A percentile compares a stretch with the other conserved stretches of the same genome.
Evolutionary conservation across 2,797 vertebrate species (phyloP).

Genomic region (Gymnoscopelus microlampas): DNA sequence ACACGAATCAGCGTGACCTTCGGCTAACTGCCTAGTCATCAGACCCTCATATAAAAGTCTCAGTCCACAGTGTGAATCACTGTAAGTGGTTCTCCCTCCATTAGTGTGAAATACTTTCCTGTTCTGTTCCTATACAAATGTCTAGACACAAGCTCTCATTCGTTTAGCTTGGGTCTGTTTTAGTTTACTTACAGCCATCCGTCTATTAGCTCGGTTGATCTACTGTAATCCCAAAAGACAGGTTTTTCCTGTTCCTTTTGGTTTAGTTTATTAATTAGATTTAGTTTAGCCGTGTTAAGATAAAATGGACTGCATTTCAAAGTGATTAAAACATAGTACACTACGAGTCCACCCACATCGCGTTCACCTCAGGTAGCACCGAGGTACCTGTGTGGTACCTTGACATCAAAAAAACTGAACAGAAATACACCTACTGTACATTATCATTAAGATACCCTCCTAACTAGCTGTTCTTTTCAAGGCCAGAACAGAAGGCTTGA

Average conservation of each 20-base stretch:
- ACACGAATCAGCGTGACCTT: conserved; percentile 28
- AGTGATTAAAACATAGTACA: no score
- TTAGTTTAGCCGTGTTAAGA: no score
- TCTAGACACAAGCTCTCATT: background rate
- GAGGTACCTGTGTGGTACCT: background rate
- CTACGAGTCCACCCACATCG: no score
- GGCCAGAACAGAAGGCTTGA: conserved; percentile 45
- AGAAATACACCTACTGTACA: conserved; percentile 29
- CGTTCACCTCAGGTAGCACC: background rate
- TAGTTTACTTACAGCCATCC: no score
- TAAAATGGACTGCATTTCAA: no score
- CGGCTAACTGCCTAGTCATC: conserved; percentile 22
- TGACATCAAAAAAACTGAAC: conserved; percentile 6
- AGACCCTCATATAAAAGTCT: conserved; percentile 26
- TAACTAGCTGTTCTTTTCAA: conserved; percentile 21
- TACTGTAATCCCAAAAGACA: no score
- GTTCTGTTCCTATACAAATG: conserved; percentile 22
- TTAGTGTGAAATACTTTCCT: conserved; percentile 9
- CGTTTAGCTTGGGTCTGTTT: no score
- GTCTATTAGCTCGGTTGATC: no score
- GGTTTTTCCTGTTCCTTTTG: no score
- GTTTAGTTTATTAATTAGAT: no score
- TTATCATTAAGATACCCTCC: conserved; percentile 57
- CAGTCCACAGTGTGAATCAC: conserved; percentile 3
- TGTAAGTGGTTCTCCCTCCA: conserved; percentile 15